Evolutionary conservation across 2,797 vertebrate genomes (phyloP), one percentile per base, ranked within the genome.

Genomic region (Nothura maculosa): DNA sequence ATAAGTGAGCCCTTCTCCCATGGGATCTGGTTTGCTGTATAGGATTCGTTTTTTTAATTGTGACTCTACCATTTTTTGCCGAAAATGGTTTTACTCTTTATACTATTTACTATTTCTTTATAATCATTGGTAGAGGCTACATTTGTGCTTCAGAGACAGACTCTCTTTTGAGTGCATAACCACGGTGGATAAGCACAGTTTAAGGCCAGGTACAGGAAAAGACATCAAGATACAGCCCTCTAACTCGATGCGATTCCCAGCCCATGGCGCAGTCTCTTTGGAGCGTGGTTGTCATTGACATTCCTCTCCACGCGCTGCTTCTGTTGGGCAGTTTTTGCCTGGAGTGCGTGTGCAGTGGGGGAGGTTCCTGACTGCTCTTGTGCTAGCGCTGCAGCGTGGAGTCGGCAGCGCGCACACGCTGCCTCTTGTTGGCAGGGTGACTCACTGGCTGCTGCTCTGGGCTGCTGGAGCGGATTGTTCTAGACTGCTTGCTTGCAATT

Each of bases 381-480:
- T 82, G 85, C 93, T 70, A 90, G 38, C 78, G 66, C 74, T 94
- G 87, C 93, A 90, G 87, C 27, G 40, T 80, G 93, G 87, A 90
- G 92, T 89, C 91, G 79, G 86, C 87, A 92, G 80, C 85, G 93
- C 84, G 70, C 89, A 84, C 72, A 89, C 76, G 77, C 80, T 77
- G 83, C 38, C 69, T 45, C 91, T 96, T 91, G 84, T 93, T 76
- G 52, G 55, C 38, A 81, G 73, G 82, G 85, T 96, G 96, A 97
- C 83, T 95, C 94, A 96, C 77, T 50, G 73, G 74, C 90, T 92
- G 64, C 74, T 93, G 67, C 66, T 91, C 80, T 28, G 92, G 91
- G 62, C 87, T 63, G 69, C 16, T 89, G 67, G 78, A 79, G 60
- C 5, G 2, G 72, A 88, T 78, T 76, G 45, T 94, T 95, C 86